Evolutionary conservation across 2,797 vertebrate species (phyloP), one percentile per base, ranked within the genome.

Genomic region (Melanotaenia nigrans): DNA sequence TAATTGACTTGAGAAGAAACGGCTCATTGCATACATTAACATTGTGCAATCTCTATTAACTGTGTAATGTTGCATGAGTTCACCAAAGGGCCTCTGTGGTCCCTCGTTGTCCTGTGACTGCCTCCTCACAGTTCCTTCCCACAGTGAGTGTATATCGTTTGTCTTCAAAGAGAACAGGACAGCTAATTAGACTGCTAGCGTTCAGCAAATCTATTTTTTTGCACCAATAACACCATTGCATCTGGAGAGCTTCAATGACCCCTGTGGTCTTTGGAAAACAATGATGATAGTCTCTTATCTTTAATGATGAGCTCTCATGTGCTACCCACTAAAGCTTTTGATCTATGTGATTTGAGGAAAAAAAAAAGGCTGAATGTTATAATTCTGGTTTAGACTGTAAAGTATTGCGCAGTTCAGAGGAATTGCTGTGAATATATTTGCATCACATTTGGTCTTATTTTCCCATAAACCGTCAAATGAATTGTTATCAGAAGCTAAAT

Each of bases 31-130:
- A 66, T 79, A 67, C 73, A 63, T 82, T 83, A 71, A 82, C 72
- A 71, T 76, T 78, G 71, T 84, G 61, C 65, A 79, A 82, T 85
- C 70, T 78, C 77, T 82, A 77, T 90, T 85, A 88, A 69, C 54
- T 67, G 66, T 75, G 81, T 85, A 89, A 87, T 82, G 85, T 85
- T 84, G 85, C 83, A 35, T 82, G 71, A 71, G 74, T 85, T 73
- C 72, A 59, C 71, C 33, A 66, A 65, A 73, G 76, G 66, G 49
- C 59, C 35, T 60, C 4, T 28, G 25, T 22, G 22, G 62, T 60
- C 25, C 61, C 55, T 70, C 64, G 13, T 74, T 9, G 54, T 69
- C 58, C 71, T 28, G 24, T 8, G 65, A 69, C 71, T 67, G 36
- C 71, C 22, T 33, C 3, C 49, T 24, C 51, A 20, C 38, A 2